A percentile compares a stretch with the other conserved stretches of the same genome.
phyloP scores from a whole-genome alignment of 2,888 invertebrate species.

The Epinotia brunnichana region DNA sequence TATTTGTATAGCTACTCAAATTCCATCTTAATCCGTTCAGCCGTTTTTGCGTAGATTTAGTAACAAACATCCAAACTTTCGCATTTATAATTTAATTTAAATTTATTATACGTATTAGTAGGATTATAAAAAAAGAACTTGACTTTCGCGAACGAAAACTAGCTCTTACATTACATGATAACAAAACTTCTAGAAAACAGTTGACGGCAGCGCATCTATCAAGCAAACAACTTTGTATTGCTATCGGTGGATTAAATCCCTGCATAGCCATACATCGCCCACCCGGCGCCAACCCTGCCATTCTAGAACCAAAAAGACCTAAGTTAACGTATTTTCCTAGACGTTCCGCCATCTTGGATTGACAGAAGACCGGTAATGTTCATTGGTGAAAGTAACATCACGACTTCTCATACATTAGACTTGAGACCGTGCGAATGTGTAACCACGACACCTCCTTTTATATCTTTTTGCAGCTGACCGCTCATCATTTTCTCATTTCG shows the following conservation, averaged over 20 bases:
- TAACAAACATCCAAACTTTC: too few relatives aligned
- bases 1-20: too few relatives aligned
- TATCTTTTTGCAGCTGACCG: conserved; percentile 62
- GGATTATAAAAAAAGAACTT: too few relatives aligned
- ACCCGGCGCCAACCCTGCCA: conserved; percentile 22
- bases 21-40: too few relatives aligned
- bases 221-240: conserved; percentile 6
- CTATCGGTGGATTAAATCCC: conserved; percentile 30
- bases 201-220: neutral
- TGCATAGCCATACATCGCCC: conserved; percentile 31
- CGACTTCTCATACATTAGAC: conserved; percentile 80
- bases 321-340: conserved; percentile 16
- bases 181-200: too few relatives aligned
- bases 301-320: conserved; percentile 1
- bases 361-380: conserved; percentile 64
- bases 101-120: too few relatives aligned
- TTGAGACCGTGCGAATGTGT: conserved; percentile 75
- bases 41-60: too few relatives aligned
- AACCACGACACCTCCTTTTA: conserved; percentile 64
- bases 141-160: too few relatives aligned
- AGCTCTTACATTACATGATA: too few relatives aligned
- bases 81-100: too few relatives aligned
- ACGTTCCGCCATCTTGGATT: conserved; percentile 28
- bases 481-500: conserved; percentile 75
- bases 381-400: conserved; percentile 79